These are phyloP conservation scores for Antrozous pallidus DNA, from an alignment of 2,797 vertebrate genomes.

Conservation along the genomic window DNA sequence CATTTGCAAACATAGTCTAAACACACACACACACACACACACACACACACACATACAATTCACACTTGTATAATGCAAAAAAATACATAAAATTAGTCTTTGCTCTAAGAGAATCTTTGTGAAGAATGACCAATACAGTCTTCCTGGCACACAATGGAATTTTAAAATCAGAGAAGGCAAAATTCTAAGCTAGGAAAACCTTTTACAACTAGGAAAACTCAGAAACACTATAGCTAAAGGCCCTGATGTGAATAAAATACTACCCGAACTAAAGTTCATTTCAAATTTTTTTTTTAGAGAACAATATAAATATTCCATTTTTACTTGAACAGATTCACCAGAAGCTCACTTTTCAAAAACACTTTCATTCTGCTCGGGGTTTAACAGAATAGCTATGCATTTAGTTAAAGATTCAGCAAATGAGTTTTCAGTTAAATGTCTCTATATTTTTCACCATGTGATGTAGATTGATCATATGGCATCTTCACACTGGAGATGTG, in stretches of 20 bases:
- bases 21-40: background rate
- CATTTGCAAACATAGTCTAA: slow-evolving; percentile 39
- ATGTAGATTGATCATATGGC: background rate
- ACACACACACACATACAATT: background rate
- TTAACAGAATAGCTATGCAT: background rate
- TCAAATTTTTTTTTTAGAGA: slow-evolving; percentile 17
- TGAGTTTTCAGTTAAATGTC: background rate
- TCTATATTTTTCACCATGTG: background rate
- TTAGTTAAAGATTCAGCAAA: background rate
- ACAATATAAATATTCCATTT: background rate
- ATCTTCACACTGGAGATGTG: background rate
- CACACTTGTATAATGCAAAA: background rate
- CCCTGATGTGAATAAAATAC: background rate
- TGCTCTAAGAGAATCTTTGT: background rate
- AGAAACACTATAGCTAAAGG: background rate
- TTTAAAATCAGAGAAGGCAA: background rate
- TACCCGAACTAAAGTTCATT: background rate
- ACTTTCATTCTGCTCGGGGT: background rate
- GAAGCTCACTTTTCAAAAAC: background rate
- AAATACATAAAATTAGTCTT: background rate
- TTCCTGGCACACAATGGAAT: background rate
- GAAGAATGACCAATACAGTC: background rate
- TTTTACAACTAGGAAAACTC: background rate
- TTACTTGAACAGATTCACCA: background rate
- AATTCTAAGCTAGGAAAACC: background rate